Conservation (phyloP, 2,797 vertebrate genomes). For the Karalla daura region DNA sequence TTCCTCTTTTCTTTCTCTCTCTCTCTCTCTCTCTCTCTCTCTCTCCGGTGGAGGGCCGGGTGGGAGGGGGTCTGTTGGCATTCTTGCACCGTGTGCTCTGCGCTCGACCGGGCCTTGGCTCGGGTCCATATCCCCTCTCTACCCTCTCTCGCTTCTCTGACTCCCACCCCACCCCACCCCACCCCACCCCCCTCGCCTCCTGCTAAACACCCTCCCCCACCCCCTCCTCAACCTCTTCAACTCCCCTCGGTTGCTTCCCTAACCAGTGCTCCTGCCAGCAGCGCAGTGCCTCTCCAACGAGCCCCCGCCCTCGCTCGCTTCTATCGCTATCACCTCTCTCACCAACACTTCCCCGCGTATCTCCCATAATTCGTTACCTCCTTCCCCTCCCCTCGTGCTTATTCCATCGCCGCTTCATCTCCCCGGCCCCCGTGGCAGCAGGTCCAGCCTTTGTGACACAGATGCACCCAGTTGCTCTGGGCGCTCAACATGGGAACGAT, state of each 20-base stretch:
- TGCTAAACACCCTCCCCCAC: constrained; percentile 45
- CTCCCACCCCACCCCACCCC: constrained; percentile 41
- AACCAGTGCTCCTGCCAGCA: constrained; percentile 56
- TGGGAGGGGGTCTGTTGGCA: constrained; percentile 76
- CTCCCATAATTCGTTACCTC: constrained; percentile 46
- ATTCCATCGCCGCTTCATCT: constrained; percentile 53
- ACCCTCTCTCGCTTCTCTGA: constrained; percentile 72
- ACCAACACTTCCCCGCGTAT: constrained; percentile 55
- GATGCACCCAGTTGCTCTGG: constrained; percentile 72
- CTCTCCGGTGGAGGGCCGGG: constrained; percentile 43
- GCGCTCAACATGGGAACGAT: constrained; percentile 76
- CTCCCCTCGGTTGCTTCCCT: constrained; percentile 60
- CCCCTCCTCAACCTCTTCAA: constrained; percentile 58
- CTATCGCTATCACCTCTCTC: constrained; percentile 56
- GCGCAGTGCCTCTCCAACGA: constrained; percentile 38
- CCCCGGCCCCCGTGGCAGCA: constrained; percentile 79
- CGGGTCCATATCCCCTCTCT: constrained; percentile 77
- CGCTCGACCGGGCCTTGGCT: constrained; percentile 76
- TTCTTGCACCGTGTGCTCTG: constrained; percentile 81
- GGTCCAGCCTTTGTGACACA: constrained; percentile 79
- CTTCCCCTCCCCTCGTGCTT: constrained; percentile 16
- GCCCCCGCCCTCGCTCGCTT: constrained; percentile 27
- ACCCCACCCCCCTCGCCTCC: constrained; percentile 51
- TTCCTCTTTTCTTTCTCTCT: constrained; percentile 2
- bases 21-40: constrained; percentile 15